Percentiles rank a stretch among this genome's conserved stretches.
Conservation (phyloP, 2,888 invertebrate species). For the Serrognathus titanus region DNA sequence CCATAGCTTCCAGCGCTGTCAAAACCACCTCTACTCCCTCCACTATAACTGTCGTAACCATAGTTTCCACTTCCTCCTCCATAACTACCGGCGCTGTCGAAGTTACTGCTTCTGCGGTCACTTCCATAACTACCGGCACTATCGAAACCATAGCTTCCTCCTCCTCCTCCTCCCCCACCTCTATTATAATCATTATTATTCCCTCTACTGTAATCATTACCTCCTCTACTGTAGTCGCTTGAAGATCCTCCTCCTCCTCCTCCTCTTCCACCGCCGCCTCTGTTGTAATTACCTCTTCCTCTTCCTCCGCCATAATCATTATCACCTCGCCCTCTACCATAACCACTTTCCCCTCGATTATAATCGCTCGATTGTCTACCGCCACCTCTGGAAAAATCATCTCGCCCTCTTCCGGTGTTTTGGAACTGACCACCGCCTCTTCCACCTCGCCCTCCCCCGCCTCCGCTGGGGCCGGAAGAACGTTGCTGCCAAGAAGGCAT, state of each 20-base stretch:
- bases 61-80: constrained; percentile 11
- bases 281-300: constrained; percentile 6
- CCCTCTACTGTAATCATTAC: constrained; percentile 25
- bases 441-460: constrained; percentile 49
- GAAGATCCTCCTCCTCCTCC: constrained; percentile 15
- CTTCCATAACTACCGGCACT: constrained; percentile 34
- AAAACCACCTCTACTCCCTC: constrained; percentile 31
- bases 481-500: constrained; percentile 93
- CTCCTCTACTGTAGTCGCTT: constrained; percentile 20
- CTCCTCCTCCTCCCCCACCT: constrained; percentile 6
- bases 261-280: neutral
- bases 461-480: constrained; percentile 50
- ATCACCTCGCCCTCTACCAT: constrained; percentile 21
- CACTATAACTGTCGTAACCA: constrained; percentile 18
- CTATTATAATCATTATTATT: constrained; percentile 25
- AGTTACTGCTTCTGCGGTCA: constrained; percentile 35
- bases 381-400: constrained; percentile 19
- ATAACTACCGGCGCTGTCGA: constrained; percentile 43
- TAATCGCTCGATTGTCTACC: constrained; percentile 6
- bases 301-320: constrained; percentile 23
- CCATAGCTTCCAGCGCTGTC: constrained; percentile 40
- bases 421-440: constrained; percentile 39
- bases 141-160: constrained; percentile 35
- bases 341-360: constrained; percentile 16
- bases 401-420: constrained; percentile 30